Percentiles rank a stretch among this genome's conserved stretches.
These are phyloP conservation scores for Setophaga kirtlandii DNA, from an alignment of 2,113 vertebrate genomes.

Conservation along the genomic window DNA sequence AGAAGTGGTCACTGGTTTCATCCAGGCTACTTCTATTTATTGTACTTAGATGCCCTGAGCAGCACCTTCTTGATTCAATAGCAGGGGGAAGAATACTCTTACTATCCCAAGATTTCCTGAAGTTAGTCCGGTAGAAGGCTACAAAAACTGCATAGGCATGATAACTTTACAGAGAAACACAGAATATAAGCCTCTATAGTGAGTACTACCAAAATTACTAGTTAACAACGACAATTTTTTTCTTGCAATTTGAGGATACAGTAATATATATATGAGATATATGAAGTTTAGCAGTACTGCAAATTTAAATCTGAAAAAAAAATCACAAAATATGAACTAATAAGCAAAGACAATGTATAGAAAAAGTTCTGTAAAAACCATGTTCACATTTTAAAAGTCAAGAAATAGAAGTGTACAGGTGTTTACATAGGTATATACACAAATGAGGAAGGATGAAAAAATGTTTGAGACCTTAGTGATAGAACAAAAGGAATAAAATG, in stretches of 20 bases:
- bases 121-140: not conserved
- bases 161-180: not conserved
- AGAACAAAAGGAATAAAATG: not conserved
- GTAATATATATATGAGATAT: not conserved
- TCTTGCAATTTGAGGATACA: not conserved
- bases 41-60: not conserved
- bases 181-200: not conserved
- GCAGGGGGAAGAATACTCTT: not conserved
- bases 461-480: not conserved
- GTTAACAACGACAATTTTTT: not conserved
- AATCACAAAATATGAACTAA: not conserved
- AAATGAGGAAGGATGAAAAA: not conserved
- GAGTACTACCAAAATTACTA: not conserved
- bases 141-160: not conserved
- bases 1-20: not conserved
- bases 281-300: not conserved
- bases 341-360: not conserved
- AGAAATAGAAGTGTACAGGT: not conserved
- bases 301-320: not conserved
- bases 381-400: not conserved
- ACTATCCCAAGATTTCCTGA: not conserved
- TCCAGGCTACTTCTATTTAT: not conserved
- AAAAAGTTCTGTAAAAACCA: not conserved
- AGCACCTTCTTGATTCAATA: not conserved
- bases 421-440: not conserved